Base-by-base conservation (phyloP, 2,113 vertebrate genomes). In the Entomyzon cyanotis region DNA sequence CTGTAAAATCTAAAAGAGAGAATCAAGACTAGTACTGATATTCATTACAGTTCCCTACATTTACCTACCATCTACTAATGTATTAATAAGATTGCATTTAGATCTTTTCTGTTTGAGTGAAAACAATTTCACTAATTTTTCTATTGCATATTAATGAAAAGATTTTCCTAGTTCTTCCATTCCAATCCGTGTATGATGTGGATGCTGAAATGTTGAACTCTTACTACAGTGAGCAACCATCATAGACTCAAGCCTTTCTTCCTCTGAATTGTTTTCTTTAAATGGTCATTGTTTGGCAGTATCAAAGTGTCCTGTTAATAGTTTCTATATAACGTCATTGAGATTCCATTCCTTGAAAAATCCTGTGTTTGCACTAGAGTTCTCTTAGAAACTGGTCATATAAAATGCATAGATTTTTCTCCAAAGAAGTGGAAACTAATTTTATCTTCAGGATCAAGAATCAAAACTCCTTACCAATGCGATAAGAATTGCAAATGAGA, bases 101-200 rank as follows among this genome's bases (percentile, higher is more conserved):
- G 27, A 19, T 68, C 0, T 78, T 33, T 89, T 78, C 19, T 41
- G 9, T 78, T 81, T 31, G 13, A 70, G 25, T 50, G 31, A 24
- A 92, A 91, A n/a, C 2, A 56, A 56, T 75, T 74, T 53, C 22
- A 41, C 1, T 70, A 1, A 15, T 74, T 73, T 77, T 75, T 62
- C 22, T 87, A 3, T 74, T 81, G 12, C 11, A 27, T 35, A 56
- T 63, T 27, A 56, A 14, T 41, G 11, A 30, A 70, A 85, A 67
- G 2, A 6, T 50, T 28, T 76, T 52, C 20, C 20, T 20, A n/a
- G 7, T 12, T 88, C 28, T 62, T 83, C 11, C 12, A 39, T 13
- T 33, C 5, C 24, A 23, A 3, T 37, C 25, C 4, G 53, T 8
- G 1, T 60, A 27, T 41, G 4, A 55, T 69, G 6, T 5, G 2